phyloP scores from a whole-genome alignment of 2,888 invertebrate species.

The Noctua janthe region DNA sequence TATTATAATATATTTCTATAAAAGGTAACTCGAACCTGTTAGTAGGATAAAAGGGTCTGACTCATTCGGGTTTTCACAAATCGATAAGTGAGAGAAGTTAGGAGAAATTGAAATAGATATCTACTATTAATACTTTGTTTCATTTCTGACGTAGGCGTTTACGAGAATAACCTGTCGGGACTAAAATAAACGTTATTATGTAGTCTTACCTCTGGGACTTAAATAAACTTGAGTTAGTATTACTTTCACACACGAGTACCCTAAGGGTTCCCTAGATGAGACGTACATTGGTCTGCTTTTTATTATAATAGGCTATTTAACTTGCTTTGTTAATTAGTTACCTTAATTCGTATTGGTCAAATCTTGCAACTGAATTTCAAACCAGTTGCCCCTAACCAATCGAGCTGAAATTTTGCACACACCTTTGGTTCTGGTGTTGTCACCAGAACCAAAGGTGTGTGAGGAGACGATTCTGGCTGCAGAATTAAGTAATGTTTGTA shows the following conservation, averaged over 20 bases:
- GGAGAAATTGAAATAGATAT: neutral
- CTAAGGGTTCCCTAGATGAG: no score
- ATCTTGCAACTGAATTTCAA: neutral
- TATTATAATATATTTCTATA: neutral
- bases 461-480: no score
- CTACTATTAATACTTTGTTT: neutral
- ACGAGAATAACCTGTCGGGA: neutral
- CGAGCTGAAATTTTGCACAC: neutral
- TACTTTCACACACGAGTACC: neutral
- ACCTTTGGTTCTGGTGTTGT: neutral
- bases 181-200: neutral
- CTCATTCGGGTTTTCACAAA: neutral
- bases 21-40: neutral
- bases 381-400: rapidly evolving
- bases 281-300: neutral
- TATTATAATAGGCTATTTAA: neutral
- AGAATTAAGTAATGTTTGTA: no score
- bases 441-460: no score
- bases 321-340: no score
- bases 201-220: neutral
- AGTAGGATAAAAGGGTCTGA: neutral
- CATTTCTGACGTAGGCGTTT: neutral
- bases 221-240: neutral
- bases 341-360: neutral
- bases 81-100: neutral